Percentiles rank a stretch among this genome's conserved stretches.
Conservation (phyloP, 2,888 invertebrate genomes). For the Zelleria hepariella region DNA sequence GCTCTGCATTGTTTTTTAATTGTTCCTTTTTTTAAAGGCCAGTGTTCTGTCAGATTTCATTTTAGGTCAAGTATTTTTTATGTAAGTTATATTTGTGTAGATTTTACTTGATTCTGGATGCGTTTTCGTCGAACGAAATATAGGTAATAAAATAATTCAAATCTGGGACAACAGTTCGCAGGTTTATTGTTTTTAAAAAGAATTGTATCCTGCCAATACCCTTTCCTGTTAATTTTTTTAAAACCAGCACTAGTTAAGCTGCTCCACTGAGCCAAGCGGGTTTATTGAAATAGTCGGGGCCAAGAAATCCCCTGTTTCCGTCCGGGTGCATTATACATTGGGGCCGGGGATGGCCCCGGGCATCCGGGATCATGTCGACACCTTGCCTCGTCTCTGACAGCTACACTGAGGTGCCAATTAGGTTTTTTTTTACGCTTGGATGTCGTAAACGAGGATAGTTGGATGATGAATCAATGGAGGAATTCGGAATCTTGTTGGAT, state of each 20-base stretch:
- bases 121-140: no score
- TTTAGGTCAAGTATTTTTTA: no score
- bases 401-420: neutral
- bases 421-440: no score
- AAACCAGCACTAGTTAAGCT: neutral
- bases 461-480: no score
- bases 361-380: neutral
- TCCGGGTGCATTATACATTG: neutral
- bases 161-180: no score
- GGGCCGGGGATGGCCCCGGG: neutral
- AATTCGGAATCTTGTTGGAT: no score
- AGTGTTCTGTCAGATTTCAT: neutral
- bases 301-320: neutral
- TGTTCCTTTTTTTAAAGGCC: neutral
- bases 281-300: neutral
- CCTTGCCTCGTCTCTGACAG: neutral
- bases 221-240: neutral
- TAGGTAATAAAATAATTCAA: no score
- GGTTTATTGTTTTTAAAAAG: no score
- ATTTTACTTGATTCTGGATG: no score
- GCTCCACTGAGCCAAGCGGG: neutral
- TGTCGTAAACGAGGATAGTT: no score
- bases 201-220: no score
- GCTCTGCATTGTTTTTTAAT: neutral
- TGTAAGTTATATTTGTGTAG: no score